Base-by-base conservation (phyloP, 2,888 invertebrate species). In the Busseola fusca region DNA sequence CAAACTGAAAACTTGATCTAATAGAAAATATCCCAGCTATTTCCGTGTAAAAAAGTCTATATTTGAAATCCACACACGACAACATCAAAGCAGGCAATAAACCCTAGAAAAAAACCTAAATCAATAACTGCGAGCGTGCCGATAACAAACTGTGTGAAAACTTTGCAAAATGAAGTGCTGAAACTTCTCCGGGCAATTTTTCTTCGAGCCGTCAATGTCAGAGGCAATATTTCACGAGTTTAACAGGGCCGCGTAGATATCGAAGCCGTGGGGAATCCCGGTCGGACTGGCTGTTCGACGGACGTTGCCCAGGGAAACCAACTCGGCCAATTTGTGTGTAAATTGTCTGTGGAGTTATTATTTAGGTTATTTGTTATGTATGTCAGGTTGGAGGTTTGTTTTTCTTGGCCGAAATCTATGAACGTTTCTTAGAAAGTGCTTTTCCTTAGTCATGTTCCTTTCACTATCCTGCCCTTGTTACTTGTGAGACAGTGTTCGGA, bases 161-260 rank as follows among this genome's bases (percentile, higher is more conserved):
- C 84, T 84, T 87, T 86, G 74, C 84, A 84, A 88, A 90, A 87
- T 89, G 85, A 88, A 86, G 84, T 83, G 85, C 75, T 84, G 85
- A 87, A 92, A 91, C 85, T 92, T 87, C 83, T 82, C 78, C 73
- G 84, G 88, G 91, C 90, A 91, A 93, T 93, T 93, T 94, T 93
- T 93, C 93, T 91, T 88, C 86, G 75, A 78, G 80, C 84, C 91
- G 88, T 93, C 93, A 93, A 91, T 91, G 91, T 93, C 91, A 89
- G 89, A 85, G 87, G 90, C 90, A 91, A 94, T 93, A 91, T 90
- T 90, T 93, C 91, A 92, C 87, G 89, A 91, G 86, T 91, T 91
- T 87, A 78, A 74, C 82, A 78, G 74, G 76, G 72, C 74, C 72
- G 65, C 78, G 74, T 73, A 75, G 81, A 83, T 80, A 80, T 78